These are phyloP conservation scores for Myotis lucifugus DNA, from an alignment of 2,113 vertebrate genomes.

Conservation along the genomic window DNA sequence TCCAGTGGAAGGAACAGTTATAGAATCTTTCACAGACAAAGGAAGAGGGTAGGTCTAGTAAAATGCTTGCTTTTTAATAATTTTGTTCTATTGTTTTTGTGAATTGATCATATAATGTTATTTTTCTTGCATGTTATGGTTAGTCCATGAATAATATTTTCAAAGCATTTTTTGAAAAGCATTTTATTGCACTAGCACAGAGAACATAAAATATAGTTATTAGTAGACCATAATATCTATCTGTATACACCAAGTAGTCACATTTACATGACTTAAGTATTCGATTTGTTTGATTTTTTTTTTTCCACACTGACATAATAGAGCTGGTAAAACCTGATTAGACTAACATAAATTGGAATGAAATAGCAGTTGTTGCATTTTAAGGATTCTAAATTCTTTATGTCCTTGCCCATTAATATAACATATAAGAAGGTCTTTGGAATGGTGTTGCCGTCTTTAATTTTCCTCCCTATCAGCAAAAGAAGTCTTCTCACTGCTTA, in stretches of 20 bases:
- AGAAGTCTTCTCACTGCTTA: not conserved
- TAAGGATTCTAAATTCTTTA: constrained; percentile 39
- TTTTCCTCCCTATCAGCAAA: not conserved
- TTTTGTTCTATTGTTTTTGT: constrained; percentile 29
- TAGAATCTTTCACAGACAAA: constrained; percentile 94
- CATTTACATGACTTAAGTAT: constrained; percentile 25
- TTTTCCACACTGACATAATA: not conserved
- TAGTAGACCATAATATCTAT: not conserved
- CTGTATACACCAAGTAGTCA: not conserved
- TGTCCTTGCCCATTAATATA: not conserved
- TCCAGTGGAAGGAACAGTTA: constrained; percentile 90
- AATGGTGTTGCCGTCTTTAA: not conserved
- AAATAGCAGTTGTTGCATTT: constrained; percentile 31
- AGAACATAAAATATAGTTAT: constrained; percentile 6
- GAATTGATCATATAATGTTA: not conserved
- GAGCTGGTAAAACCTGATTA: not conserved
- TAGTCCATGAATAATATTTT: constrained; percentile 28
- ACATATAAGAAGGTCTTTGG: not conserved
- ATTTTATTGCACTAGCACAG: constrained; percentile 11
- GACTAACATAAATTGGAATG: constrained; percentile 17
- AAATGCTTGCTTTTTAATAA: constrained; percentile 24
- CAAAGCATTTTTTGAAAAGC: constrained; percentile 41
- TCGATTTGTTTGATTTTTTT: not conserved
- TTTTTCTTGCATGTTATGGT: not conserved
- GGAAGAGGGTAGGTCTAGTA: constrained; percentile 89